A percentile compares a stretch with the other conserved stretches of the same genome.
phyloP scores from a whole-genome alignment of 2,113 vertebrate genomes.

The Tringa solitaria region DNA sequence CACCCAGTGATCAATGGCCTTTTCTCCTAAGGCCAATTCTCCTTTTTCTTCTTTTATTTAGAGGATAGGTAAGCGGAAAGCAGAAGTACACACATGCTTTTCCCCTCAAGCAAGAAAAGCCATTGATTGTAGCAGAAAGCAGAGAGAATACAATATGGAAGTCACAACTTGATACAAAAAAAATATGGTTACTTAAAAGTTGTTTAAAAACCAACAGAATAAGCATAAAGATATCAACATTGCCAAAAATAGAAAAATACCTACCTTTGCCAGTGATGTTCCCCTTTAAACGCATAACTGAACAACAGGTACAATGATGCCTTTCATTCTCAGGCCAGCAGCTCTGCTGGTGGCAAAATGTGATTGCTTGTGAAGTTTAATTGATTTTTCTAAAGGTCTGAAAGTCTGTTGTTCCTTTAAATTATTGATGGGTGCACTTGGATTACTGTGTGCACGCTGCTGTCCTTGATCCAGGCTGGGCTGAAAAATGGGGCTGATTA shows the following conservation, averaged over 20 bases:
- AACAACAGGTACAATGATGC: background rate
- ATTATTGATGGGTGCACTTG: conserved; percentile 1
- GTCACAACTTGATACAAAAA: background rate
- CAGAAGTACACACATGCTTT: background rate
- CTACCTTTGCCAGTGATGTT: background rate
- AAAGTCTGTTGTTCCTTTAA: background rate
- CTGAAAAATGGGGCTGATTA: background rate
- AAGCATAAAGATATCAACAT: background rate
- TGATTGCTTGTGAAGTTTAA: background rate
- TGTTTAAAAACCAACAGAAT: background rate
- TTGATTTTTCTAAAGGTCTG: conserved; percentile 19
- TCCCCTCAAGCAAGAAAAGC: background rate
- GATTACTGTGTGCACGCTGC: background rate
- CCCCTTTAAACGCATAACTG: background rate
- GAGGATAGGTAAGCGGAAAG: background rate
- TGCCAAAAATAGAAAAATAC: background rate
- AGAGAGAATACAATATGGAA: background rate
- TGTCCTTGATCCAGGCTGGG: background rate
- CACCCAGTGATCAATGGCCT: background rate
- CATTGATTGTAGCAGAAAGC: background rate
- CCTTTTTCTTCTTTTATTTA: background rate
- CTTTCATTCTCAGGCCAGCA: background rate
- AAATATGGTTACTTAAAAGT: background rate
- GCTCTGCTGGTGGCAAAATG: background rate
- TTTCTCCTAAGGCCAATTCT: background rate